Percentiles rank a stretch among this genome's conserved stretches.
phyloP scores from a whole-genome alignment of 2,797 vertebrate genomes.

The Fistularia commersonii region DNA sequence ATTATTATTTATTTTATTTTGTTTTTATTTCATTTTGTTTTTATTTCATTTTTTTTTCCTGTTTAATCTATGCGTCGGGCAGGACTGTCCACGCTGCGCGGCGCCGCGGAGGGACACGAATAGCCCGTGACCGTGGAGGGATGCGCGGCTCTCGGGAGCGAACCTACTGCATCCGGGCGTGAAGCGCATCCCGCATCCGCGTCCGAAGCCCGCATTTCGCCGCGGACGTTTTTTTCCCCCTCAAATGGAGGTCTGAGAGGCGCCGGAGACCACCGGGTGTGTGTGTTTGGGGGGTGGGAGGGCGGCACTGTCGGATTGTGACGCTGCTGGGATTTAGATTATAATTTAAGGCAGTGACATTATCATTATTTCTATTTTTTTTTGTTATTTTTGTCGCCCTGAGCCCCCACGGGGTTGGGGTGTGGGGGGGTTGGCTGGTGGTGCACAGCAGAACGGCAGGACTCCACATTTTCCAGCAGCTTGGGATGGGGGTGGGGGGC shows the following conservation, averaged over 20 bases:
- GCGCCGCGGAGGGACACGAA: constrained; percentile 6
- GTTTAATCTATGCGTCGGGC: no score
- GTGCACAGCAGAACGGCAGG: constrained; percentile 6
- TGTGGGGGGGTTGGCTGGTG: constrained; percentile 22
- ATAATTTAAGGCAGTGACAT: constrained; percentile 5
- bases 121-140: constrained; percentile 19
- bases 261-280: not conserved
- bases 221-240: constrained; percentile 12
- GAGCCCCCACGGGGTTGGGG: constrained; percentile 24
- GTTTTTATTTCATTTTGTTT: no score
- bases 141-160: constrained; percentile 63
- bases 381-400: constrained; percentile 21
- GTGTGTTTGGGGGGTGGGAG: not conserved
- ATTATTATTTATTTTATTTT: not conserved
- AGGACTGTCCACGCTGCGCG: no score
- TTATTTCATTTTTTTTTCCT: no score
- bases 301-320: constrained; percentile 11
- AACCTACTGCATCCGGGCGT: constrained; percentile 33
- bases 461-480: constrained; percentile 25
- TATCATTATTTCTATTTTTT: no score
- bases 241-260: constrained; percentile 25
- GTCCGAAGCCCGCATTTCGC: constrained; percentile 21
- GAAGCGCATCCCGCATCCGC: constrained; percentile 26
- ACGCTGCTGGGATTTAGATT: not conserved
- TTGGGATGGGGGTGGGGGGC: no score